Evolutionary conservation across 2,888 invertebrate species (phyloP).

Genomic region (Microctonus aethiopoides): DNA sequence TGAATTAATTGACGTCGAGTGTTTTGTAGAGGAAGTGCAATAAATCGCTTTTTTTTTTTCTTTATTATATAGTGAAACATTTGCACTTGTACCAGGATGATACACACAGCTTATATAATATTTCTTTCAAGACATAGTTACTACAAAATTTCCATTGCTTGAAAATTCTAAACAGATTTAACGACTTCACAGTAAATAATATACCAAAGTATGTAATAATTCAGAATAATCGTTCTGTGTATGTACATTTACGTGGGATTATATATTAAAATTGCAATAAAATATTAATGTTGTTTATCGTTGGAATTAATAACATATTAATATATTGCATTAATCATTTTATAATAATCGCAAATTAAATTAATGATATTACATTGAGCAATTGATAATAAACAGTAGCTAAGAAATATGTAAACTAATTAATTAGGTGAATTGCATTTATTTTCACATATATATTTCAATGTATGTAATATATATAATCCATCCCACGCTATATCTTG

Average conservation of each 20-base stretch:
- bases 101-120: neutral
- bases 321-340: neutral
- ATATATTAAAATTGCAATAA: neutral
- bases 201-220: no score
- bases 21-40: no score
- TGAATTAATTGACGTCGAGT: no score
- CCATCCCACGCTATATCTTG: slow-evolving; percentile 23
- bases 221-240: no score
- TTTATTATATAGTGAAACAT: no score
- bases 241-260: neutral
- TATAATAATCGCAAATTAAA: neutral
- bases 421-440: slow-evolving; percentile 2
- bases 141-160: neutral
- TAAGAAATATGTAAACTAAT: neutral
- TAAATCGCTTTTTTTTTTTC: no score
- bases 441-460: neutral
- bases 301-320: neutral
- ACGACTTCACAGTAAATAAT: no score
- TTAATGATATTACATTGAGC: neutral
- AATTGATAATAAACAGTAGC: neutral
- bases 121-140: neutral
- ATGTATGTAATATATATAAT: neutral
- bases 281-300: neutral
- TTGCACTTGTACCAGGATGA: neutral
- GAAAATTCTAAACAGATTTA: neutral